Base-by-base conservation (phyloP, 2,888 invertebrate genomes). In the Eupeodes luniger region DNA sequence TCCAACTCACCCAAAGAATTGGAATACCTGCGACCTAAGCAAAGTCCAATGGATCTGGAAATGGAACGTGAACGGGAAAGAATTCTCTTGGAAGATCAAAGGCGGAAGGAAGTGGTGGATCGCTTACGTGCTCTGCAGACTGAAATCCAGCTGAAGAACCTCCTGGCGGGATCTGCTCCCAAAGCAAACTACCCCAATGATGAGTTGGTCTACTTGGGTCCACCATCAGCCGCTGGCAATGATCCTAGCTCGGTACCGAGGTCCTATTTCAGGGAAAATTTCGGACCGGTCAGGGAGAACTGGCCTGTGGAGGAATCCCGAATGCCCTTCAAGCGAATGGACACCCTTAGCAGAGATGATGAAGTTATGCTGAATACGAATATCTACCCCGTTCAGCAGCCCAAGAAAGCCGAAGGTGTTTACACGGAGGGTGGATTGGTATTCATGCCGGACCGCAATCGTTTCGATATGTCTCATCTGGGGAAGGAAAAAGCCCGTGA, bases 401-500 rank as follows among this genome's bases (percentile, higher is more conserved):
- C 81, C 59, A 90, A 81, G 69, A 89, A 81, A 27, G 44, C 81
- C 2, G 90, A 89, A 53, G 93, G 94, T 5, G 94, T 95, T 3
- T 96, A 95, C 91, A 95, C 96, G 0, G 96, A 96, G 92, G 96
- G 96, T 4, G 96, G 96, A 1, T 92, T 95, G 40, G 94, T 95
- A 36, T 94, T 94, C 90, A 93, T 94, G 82, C 94, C 94, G 1
- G 93, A 94, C n/a, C 86, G 77, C 1, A 79, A 80, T 53, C 75
- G 74, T 9, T 75, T 90, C 1, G 82, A 89, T 6, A 90, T 85
- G 76, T 82, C 85, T 44, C 86, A 89, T 40, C 78, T 90, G 93
- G 93, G 93, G 93, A 91, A 91, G 91, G 95, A 95, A 91, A 90
- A 91, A 74, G 94, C 96, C 90, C 95, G 95, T 92, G 95, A 95